These are phyloP conservation scores for Ephydatia muelleri DNA, from an alignment of 37 sponge, comb jelly and placozoan species.

Conservation along the genomic window DNA sequence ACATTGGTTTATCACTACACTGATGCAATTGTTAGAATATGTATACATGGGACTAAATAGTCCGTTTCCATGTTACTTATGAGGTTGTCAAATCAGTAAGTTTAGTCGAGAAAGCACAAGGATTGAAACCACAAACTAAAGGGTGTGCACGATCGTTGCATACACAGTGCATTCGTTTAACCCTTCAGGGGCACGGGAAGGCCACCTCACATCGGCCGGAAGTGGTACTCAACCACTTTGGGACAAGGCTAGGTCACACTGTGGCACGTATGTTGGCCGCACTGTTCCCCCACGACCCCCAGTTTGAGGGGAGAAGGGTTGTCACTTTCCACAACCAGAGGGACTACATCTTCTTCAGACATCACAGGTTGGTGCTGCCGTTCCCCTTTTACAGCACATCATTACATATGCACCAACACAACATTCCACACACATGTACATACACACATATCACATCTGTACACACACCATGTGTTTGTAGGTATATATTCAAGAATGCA, in stretches of 20 bases:
- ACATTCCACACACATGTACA: neutral
- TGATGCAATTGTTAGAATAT: too few species aligned
- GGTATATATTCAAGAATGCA: conserved; percentile 93
- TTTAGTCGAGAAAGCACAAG: too few species aligned
- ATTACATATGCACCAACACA: conserved; percentile 53
- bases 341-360: conserved; percentile 96
- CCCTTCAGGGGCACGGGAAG: conserved; percentile 80
- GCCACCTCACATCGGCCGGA: conserved; percentile 85
- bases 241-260: conserved; percentile 91
- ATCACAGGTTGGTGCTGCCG: conserved; percentile 72
- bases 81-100: too few species aligned
- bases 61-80: too few species aligned
- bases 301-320: conserved; percentile 89
- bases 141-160: too few species aligned
- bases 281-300: conserved; percentile 89
- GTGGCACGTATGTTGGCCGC: conserved; percentile 93
- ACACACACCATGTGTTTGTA: conserved; percentile 17
- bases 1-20: too few species aligned
- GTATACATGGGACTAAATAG: too few species aligned
- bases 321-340: conserved; percentile 99
- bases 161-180: too few species aligned
- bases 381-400: conserved; percentile 47
- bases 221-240: conserved; percentile 94
- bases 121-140: too few species aligned
- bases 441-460: neutral